Conservation (phyloP, 2,888 invertebrate species). For the Drosophila kuntzei region DNA sequence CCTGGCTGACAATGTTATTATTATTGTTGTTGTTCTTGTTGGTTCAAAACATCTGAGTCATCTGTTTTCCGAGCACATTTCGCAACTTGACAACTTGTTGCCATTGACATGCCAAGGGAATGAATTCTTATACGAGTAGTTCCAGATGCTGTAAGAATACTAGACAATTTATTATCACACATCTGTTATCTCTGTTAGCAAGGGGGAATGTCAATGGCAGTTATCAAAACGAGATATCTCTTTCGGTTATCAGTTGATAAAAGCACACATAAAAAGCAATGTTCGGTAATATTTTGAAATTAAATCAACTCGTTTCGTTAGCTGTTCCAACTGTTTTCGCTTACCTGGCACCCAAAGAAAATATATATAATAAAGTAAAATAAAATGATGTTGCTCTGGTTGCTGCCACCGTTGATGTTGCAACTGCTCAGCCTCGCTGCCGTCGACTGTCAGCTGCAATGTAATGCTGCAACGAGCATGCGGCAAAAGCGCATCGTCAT, state of each 20-base stretch:
- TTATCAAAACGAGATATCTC: slow-evolving; percentile 43
- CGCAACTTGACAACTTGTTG: slow-evolving; percentile 41
- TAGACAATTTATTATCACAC: slow-evolving; percentile 22
- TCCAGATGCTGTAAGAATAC: slow-evolving; percentile 36
- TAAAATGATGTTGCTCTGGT: slow-evolving; percentile 47
- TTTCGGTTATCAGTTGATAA: slow-evolving; percentile 42
- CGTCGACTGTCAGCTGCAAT: slow-evolving; percentile 66
- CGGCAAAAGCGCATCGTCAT: slow-evolving; percentile 81
- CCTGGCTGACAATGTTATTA: neutral
- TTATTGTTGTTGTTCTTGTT: neutral
- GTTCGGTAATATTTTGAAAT: slow-evolving; percentile 39
- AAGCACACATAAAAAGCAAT: slow-evolving; percentile 45
- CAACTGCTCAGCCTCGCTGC: neutral
- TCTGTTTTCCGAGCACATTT: slow-evolving; percentile 17
- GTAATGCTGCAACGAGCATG: slow-evolving; percentile 63
- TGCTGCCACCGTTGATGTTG: slow-evolving; percentile 22
- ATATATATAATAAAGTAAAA: neutral
- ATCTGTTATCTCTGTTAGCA: slow-evolving; percentile 41
- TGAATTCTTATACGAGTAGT: neutral
- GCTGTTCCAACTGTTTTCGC: slow-evolving; percentile 11
- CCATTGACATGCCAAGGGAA: slow-evolving; percentile 23
- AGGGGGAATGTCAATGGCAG: slow-evolving; percentile 61
- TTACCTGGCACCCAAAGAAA: slow-evolving; percentile 13
- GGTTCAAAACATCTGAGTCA: slow-evolving; percentile 30
- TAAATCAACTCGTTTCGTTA: slow-evolving; percentile 39